Evolutionary conservation across 2,113 vertebrate genomes (phyloP), one percentile per base, ranked within the genome.

Genomic region (Atractosteus spatula): DNA sequence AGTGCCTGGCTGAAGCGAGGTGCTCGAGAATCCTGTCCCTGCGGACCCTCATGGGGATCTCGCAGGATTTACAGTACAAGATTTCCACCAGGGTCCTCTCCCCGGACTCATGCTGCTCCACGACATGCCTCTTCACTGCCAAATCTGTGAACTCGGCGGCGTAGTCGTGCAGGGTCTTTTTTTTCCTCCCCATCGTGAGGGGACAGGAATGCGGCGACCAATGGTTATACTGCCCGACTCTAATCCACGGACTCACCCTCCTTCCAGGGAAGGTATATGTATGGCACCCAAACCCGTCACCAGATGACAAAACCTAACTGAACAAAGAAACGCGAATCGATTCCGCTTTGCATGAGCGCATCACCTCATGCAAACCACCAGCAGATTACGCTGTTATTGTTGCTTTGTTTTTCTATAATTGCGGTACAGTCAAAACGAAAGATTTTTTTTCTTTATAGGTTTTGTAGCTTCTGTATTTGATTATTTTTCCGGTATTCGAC

Each of bases 21-120:
- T 81, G 87, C 77, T 84, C 87, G 2, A 80, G 76, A 72, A 84
- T 82, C 55, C 83, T 76, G 70, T 81, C 82, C 69, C 80, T 74
- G 41, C 81, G 78, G 7, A 81, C 81, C 45, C 84, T 74, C 80
- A 86, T 77, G 14, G 84, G 81, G 69, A 84, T 75, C 80, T 84
- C 83, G 55, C 86, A 87, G 16, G 78, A 82, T 16, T 76, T 74
- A 69, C 82, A 82, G 78, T 74, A 82, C 2, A 84, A 63, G 5
- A 83, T 81, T 75, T 86, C 84, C 77, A 80, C 76, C 70, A 70
- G 70, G 14, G 72, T 68, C 5, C 71, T 73, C 64, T 76, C 76
- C 41, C 78, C 80, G 2, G 80, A 55, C 42, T 67, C 75, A 29
- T 83, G 77, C 8, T 61, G 82, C 68, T 83, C 74, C 4, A 70